A percentile compares a stretch with the other conserved stretches of the same genome.
Evolutionary conservation across 2,888 invertebrate genomes (phyloP).

Genomic region (Caenorhabditis wallacei): DNA sequence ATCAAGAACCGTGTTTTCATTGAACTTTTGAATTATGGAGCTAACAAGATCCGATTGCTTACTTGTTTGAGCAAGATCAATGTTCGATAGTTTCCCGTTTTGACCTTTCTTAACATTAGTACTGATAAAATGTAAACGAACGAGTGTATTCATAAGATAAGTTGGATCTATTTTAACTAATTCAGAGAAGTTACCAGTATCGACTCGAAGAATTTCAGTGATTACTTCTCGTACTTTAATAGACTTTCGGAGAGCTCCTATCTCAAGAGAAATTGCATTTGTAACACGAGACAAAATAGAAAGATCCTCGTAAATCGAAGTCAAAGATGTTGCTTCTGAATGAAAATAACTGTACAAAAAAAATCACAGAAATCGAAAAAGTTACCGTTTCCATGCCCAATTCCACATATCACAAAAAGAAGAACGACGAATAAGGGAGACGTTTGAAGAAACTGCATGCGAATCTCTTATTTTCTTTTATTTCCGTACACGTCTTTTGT

Average conservation of each 20-base stretch:
- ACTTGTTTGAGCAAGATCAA: no score
- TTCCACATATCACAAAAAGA: neutral
- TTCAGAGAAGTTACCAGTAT: neutral
- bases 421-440: neutral
- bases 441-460: conserved; percentile 10
- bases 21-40: no score
- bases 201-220: conserved; percentile 14
- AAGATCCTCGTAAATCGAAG: neutral
- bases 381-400: neutral
- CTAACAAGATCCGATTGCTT: neutral
- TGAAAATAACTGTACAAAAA: neutral
- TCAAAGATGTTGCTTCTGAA: neutral
- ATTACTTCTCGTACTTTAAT: conserved; percentile 13
- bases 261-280: conserved; percentile 22
- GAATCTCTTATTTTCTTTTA: conserved; percentile 17
- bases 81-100: no score
- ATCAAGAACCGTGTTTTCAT: no score
- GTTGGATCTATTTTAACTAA: neutral
- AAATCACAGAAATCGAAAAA: no score
- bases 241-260: conserved; percentile 1
- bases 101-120: no score
- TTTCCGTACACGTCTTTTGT: conserved; percentile 18
- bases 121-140: no score
- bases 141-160: no score
- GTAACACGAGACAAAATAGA: conserved; percentile 34